phyloP scores from a whole-genome alignment of 2,888 invertebrate species.

The Polyommatus icarus region DNA sequence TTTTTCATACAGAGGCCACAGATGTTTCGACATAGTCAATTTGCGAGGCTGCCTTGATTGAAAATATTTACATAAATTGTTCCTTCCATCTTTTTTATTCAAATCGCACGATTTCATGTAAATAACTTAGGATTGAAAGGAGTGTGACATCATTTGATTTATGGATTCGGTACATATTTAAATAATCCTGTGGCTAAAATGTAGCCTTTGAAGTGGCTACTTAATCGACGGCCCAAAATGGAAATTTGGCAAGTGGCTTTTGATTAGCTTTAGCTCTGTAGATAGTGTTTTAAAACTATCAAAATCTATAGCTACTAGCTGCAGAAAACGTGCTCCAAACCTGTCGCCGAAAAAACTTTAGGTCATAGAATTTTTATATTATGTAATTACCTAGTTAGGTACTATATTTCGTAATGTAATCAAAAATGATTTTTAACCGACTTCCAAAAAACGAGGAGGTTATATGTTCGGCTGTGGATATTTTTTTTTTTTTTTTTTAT shows the following conservation, averaged over 20 bases:
- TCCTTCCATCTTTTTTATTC: constrained; percentile 16
- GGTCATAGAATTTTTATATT: too few species aligned
- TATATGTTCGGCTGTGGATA: too few species aligned
- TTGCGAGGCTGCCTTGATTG: background rate
- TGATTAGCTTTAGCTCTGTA: background rate
- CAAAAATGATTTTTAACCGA: too few species aligned
- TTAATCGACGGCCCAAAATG: background rate
- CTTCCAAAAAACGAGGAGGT: too few species aligned
- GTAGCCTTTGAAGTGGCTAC: background rate
- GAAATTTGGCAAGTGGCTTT: background rate
- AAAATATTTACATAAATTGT: constrained; percentile 26
- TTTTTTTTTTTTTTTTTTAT: too few species aligned
- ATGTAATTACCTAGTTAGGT: too few species aligned
- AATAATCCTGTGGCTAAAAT: background rate
- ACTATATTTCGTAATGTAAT: too few species aligned
- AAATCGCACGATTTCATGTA: background rate
- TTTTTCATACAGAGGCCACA: background rate
- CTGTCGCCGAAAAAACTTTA: too few species aligned
- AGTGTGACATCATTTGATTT: background rate
- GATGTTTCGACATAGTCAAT: constrained; percentile 19
- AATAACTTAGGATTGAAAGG: constrained; percentile 3
- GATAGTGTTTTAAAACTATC: background rate
- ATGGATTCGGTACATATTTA: constrained; percentile 8
- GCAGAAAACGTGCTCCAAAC: background rate
- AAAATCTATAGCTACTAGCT: background rate